phyloP scores from a whole-genome alignment of 2,888 invertebrate species.

The Aethes cnicana region DNA sequence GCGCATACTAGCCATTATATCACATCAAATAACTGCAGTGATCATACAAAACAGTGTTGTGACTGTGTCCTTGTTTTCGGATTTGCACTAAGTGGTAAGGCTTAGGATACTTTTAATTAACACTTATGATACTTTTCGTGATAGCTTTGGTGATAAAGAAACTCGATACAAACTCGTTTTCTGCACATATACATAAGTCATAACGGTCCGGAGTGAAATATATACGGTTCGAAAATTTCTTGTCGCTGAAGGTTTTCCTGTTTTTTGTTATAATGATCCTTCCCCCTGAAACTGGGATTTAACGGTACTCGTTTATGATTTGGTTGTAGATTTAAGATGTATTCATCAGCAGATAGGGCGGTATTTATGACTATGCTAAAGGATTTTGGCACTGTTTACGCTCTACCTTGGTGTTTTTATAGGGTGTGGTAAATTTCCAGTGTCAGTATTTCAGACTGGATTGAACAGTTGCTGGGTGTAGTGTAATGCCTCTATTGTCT shows the following conservation, averaged over 20 bases:
- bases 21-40: conserved; percentile 65
- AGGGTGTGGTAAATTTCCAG: no score
- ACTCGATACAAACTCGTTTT: background rate
- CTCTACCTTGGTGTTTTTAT: conserved; percentile 4
- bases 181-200: background rate
- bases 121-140: background rate
- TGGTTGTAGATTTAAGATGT: conserved; percentile 9
- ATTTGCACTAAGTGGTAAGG: conserved; percentile 20
- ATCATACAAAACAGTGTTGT: conserved; percentile 51
- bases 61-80: conserved; percentile 41
- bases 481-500: no score
- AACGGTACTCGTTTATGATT: conserved; percentile 9
- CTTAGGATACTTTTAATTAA: background rate
- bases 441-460: no score
- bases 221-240: background rate
- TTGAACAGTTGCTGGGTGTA: no score
- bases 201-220: conserved; percentile 10
- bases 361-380: background rate
- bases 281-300: conserved; percentile 6
- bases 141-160: background rate
- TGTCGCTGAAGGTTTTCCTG: conserved; percentile 14
- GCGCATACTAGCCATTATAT: conserved; percentile 62
- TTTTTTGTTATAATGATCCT: conserved; percentile 11
- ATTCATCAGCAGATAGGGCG: conserved; percentile 3
- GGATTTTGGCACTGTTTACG: conserved; percentile 7